Percentiles rank a stretch among this genome's conserved stretches.
These are phyloP conservation scores for Pionites leucogaster DNA, from an alignment of 2,113 vertebrate species.

Conservation along the genomic window DNA sequence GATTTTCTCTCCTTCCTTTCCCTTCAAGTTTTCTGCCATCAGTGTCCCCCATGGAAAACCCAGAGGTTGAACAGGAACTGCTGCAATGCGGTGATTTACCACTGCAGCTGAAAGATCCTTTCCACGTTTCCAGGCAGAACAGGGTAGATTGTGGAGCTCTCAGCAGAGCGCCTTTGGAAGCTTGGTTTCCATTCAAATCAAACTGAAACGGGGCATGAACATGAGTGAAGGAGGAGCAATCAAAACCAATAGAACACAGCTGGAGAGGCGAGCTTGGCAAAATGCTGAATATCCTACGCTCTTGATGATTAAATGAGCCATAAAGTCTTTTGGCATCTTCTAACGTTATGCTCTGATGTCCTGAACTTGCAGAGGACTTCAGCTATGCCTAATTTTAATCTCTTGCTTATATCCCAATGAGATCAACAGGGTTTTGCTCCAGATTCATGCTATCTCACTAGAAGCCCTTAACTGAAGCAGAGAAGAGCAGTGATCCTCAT, in stretches of 20 bases:
- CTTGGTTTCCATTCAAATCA: slow-evolving; percentile 39
- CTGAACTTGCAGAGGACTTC: slow-evolving; percentile 2
- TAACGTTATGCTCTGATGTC: neutral
- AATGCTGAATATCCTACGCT: neutral
- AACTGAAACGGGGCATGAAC: slow-evolving; percentile 13
- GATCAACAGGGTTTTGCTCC: neutral
- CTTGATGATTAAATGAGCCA: slow-evolving; percentile 44
- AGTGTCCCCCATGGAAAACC: neutral
- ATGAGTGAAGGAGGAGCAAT: slow-evolving; percentile 13
- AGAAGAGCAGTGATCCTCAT: neutral
- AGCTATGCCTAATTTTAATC: slow-evolving; percentile 11
- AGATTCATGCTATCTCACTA: neutral
- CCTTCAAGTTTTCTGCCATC: neutral
- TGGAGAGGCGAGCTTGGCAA: slow-evolving; percentile 49
- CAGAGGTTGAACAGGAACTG: neutral
- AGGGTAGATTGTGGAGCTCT: neutral
- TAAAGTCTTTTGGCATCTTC: slow-evolving; percentile 24
- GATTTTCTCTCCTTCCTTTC: neutral
- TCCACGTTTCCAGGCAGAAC: neutral
- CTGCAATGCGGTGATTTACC: neutral
- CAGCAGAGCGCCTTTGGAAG: slow-evolving; percentile 11
- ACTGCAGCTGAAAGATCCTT: neutral
- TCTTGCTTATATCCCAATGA: neutral
- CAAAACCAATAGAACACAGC: slow-evolving; percentile 37
- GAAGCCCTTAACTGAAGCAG: neutral